Evolutionary conservation across 2,888 invertebrate genomes (phyloP).

Genomic region (Parnassius glacialis): DNA sequence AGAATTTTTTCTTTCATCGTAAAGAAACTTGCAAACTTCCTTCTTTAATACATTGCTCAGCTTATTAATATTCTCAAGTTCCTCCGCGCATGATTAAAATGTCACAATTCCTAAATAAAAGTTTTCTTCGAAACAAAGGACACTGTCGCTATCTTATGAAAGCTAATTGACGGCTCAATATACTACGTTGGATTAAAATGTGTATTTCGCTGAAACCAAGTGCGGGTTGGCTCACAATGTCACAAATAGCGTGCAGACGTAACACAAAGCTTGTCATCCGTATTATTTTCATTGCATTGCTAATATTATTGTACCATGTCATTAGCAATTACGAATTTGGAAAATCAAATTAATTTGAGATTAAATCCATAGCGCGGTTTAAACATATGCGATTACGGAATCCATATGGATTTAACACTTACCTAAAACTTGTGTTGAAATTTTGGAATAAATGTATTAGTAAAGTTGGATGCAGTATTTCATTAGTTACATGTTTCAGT

Average conservation of each 20-base stretch:
- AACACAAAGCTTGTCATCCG: constrained; percentile 17
- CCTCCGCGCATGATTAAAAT: constrained; percentile 2
- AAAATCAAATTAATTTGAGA: no score
- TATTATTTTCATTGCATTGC: constrained; percentile 28
- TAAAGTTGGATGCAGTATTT: no score
- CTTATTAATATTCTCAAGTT: constrained; percentile 4
- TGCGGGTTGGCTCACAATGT: constrained; percentile 35
- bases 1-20: no score
- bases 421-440: no score
- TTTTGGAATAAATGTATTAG: no score
- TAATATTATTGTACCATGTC: constrained; percentile 27
- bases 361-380: no score
- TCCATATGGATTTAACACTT: no score
- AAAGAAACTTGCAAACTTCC: no score
- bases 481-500: no score
- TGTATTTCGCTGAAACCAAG: constrained; percentile 36
- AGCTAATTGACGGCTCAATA: constrained; percentile 31
- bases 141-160: constrained; percentile 1
- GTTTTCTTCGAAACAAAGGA: background rate
- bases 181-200: constrained; percentile 31
- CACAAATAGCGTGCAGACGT: constrained; percentile 35
- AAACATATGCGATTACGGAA: no score
- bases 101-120: constrained; percentile 4
- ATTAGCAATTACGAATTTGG: constrained; percentile 8
- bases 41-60: background rate